A percentile compares a stretch with the other conserved stretches of the same genome.
These are phyloP conservation scores for Drosophila simulans DNA, from an alignment of 1,140 invertebrate species.

Conservation along the genomic window DNA sequence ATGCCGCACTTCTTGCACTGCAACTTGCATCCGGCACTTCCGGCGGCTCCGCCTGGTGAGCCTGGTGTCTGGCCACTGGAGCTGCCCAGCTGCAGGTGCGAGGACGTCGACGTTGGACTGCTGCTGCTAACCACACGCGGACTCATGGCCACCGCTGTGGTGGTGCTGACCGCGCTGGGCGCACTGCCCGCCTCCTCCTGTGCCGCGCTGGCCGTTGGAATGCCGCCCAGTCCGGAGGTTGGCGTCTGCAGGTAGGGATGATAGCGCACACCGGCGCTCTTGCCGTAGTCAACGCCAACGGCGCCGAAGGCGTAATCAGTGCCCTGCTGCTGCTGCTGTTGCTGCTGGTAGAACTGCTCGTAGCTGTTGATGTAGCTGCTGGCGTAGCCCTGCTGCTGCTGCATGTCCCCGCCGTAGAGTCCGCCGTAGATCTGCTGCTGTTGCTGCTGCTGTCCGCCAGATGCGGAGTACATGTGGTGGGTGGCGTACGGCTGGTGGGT, in stretches of 20 bases:
- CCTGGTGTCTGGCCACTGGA: slow-evolving; percentile 86
- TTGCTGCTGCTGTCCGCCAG: slow-evolving; percentile 65
- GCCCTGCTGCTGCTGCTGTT: slow-evolving; percentile 60
- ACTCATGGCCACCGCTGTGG: slow-evolving; percentile 68
- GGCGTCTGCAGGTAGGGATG: slow-evolving; percentile 80
- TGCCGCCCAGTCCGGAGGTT: slow-evolving; percentile 51
- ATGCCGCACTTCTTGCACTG: slow-evolving; percentile 93
- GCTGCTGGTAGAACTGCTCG: slow-evolving; percentile 83
- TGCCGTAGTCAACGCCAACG: slow-evolving; percentile 23
- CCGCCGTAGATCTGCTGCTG: slow-evolving; percentile 83
- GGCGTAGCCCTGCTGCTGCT: slow-evolving; percentile 58
- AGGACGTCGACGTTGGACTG: slow-evolving; percentile 75
- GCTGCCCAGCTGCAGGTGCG: slow-evolving; percentile 74
- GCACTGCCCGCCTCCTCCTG: slow-evolving; percentile 24
- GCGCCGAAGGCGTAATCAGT: slow-evolving; percentile 42
- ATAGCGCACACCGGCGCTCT: slow-evolving; percentile 64
- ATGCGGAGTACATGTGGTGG: slow-evolving; percentile 53
- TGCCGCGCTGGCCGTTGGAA: slow-evolving; percentile 27
- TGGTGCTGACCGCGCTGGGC: slow-evolving; percentile 56
- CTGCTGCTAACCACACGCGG: slow-evolving; percentile 83
- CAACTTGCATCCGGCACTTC: slow-evolving; percentile 53
- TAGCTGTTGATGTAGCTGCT: slow-evolving; percentile 80
- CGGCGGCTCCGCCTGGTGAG: slow-evolving; percentile 85
- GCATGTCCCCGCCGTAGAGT: slow-evolving; percentile 89
- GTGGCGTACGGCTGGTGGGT: slow-evolving; percentile 84